phyloP scores from a whole-genome alignment of 2,113 vertebrate species.

The Paratilapia polleni region DNA sequence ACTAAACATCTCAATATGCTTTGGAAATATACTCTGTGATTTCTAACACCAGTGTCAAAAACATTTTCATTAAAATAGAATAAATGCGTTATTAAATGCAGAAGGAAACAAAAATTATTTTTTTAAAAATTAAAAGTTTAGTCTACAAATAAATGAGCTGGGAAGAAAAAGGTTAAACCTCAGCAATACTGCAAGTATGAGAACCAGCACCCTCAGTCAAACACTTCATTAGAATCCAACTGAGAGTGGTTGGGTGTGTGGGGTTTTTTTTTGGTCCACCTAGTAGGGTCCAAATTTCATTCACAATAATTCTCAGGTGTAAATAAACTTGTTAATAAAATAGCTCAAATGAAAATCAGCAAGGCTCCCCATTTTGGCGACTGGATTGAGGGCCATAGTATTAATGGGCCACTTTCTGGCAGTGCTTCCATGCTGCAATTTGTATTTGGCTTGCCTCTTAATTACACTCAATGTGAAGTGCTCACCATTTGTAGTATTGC shows the following conservation, averaged over 20 bases:
- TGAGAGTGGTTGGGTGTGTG: not conserved
- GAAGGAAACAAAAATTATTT: no score
- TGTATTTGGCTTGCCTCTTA: not conserved
- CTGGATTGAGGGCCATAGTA: not conserved
- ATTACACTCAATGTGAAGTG: slow-evolving; percentile 20
- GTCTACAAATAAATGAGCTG: not conserved
- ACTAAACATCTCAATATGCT: not conserved
- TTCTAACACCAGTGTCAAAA: not conserved
- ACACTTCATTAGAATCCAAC: not conserved
- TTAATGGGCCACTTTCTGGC: slow-evolving; percentile 16
- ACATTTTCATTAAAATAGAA: not conserved
- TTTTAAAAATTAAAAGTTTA: not conserved
- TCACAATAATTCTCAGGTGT: slow-evolving; percentile 8
- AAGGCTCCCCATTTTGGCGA: not conserved
- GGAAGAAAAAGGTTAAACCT: not conserved
- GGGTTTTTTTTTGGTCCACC: not conserved
- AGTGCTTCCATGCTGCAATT: slow-evolving; percentile 17
- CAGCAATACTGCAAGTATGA: not conserved
- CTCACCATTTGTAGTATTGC: not conserved
- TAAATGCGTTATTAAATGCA: not conserved
- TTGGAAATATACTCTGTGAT: not conserved
- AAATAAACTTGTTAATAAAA: slow-evolving; percentile 3
- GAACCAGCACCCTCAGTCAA: not conserved
- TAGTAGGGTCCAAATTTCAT: not conserved
- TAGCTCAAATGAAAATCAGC: slow-evolving; percentile 18